Conservation (phyloP, 2,888 invertebrate species). For the Minunthozetes semirufus region DNA sequence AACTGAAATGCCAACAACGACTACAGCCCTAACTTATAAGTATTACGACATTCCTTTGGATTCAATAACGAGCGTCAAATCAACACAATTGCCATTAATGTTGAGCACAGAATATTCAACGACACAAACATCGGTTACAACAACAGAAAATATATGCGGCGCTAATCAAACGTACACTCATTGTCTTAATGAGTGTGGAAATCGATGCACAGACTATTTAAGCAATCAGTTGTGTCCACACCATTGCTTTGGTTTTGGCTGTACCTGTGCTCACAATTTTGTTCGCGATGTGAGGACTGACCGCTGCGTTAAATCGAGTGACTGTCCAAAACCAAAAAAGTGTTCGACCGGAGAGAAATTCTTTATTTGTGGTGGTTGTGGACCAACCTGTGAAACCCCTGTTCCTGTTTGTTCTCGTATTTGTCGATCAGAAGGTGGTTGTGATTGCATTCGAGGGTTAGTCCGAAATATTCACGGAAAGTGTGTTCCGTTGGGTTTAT, state of each 20-base stretch:
- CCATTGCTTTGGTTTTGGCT: background rate
- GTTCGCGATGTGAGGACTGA: background rate
- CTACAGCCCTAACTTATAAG: background rate
- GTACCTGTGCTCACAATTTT: background rate
- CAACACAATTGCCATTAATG: too few relatives aligned
- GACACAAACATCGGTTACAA: background rate
- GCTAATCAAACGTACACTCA: background rate
- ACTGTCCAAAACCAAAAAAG: background rate
- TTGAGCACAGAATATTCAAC: background rate
- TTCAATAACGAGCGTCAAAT: background rate
- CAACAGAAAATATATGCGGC: background rate
- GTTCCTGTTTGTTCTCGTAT: background rate
- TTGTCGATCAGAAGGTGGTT: background rate
- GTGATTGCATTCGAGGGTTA: background rate
- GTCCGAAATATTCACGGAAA: background rate
- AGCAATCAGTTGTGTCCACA: background rate
- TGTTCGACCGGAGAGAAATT: background rate
- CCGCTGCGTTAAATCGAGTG: background rate
- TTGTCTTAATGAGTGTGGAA: background rate
- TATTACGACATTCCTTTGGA: background rate
- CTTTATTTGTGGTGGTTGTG: background rate
- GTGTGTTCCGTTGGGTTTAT: background rate
- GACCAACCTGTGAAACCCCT: background rate
- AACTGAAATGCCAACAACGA: background rate
- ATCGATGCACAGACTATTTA: background rate